These are phyloP conservation scores for Parelbella ahira DNA, from an alignment of 2,888 invertebrate genomes.

Conservation along the genomic window DNA sequence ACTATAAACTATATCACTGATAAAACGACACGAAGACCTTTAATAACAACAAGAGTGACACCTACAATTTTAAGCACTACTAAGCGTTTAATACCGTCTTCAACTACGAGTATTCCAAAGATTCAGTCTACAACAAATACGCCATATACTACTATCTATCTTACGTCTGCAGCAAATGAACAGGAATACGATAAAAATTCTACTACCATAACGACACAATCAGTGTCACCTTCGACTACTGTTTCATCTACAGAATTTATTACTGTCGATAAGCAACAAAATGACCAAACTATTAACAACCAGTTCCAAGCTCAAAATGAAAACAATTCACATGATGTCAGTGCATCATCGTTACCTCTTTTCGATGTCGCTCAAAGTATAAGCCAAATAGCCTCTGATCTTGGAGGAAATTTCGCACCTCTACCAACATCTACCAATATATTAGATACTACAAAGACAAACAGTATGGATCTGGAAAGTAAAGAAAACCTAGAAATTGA, in stretches of 20 bases:
- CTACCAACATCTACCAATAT: constrained; percentile 57
- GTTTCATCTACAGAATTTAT: constrained; percentile 55
- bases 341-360: constrained; percentile 45
- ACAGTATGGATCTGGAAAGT: constrained; percentile 54
- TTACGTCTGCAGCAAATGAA: constrained; percentile 34
- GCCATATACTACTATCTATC: constrained; percentile 20
- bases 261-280: constrained; percentile 33
- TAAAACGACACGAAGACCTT: constrained; percentile 42
- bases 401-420: constrained; percentile 58
- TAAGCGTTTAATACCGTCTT: constrained; percentile 33
- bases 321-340: no score
- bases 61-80: constrained; percentile 37
- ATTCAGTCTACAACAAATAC: constrained; percentile 28
- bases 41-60: constrained; percentile 33
- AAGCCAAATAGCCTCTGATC: constrained; percentile 74
- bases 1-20: constrained; percentile 51
- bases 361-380: constrained; percentile 74
- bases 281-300: no score
- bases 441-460: constrained; percentile 51
- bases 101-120: constrained; percentile 26
- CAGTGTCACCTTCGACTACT: constrained; percentile 64
- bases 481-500: constrained; percentile 68
- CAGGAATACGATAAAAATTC: constrained; percentile 48
- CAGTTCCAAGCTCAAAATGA: no score
- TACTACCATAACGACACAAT: constrained; percentile 69